Evolutionary conservation across 2,113 vertebrate genomes (phyloP).

Genomic region (Gymnarchus niloticus): DNA sequence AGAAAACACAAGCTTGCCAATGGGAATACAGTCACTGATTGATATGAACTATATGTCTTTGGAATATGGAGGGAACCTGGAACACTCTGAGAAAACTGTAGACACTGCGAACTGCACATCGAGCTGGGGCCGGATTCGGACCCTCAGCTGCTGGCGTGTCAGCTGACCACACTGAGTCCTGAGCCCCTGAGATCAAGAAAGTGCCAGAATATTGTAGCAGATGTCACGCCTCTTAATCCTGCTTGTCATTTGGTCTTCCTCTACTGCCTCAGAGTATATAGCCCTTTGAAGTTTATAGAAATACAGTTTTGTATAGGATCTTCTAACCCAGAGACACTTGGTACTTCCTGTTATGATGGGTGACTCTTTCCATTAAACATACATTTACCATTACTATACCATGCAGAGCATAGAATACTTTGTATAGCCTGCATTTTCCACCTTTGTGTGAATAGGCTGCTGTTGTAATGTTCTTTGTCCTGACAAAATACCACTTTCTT

Average conservation of each 20-base stretch:
- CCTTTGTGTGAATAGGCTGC: not conserved
- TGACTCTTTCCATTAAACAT: not conserved
- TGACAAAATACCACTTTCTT: not conserved
- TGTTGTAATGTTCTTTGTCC: not conserved
- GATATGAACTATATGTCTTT: too few species aligned
- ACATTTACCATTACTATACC: not conserved
- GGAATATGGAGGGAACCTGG: too few species aligned
- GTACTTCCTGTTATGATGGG: not conserved
- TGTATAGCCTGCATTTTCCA: not conserved
- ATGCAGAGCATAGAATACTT: not conserved
- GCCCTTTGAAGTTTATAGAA: not conserved
- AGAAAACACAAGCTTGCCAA: too few species aligned
- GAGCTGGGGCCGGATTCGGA: too few species aligned
- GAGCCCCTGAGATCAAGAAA: not conserved
- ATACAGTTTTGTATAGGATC: not conserved
- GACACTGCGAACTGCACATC: too few species aligned
- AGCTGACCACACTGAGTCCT: not conserved
- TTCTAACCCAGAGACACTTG: not conserved
- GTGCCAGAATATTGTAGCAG: not conserved
- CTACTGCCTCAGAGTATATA: not conserved
- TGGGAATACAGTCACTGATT: too few species aligned
- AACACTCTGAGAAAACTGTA: too few species aligned
- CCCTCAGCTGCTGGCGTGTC: too few species aligned
- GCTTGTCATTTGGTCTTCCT: not conserved
- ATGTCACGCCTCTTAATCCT: not conserved